Percentiles rank a stretch among this genome's conserved stretches.
These are phyloP conservation scores for Gibbula magus DNA, from an alignment of 2,888 invertebrate genomes.

Conservation along the genomic window DNA sequence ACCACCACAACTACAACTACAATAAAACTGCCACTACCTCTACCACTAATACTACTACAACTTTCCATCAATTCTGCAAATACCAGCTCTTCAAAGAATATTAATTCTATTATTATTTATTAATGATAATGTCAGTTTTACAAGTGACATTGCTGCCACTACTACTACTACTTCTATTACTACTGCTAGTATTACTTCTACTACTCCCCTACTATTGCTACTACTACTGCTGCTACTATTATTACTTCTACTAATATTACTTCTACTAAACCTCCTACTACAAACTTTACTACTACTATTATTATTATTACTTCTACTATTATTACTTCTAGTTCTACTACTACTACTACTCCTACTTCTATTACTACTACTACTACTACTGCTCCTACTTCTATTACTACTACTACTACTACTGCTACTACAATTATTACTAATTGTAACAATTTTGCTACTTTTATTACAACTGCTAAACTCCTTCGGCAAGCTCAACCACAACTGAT, in stretches of 20 bases:
- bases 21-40: neutral
- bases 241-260: constrained; percentile 12
- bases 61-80: neutral
- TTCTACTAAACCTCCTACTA: neutral
- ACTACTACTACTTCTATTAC: neutral
- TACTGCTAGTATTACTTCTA: neutral
- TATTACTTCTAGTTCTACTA: neutral
- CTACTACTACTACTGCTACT: neutral
- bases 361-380: constrained; percentile 22
- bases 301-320: constrained; percentile 1
- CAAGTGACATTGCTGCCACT: too few relatives aligned
- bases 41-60: neutral
- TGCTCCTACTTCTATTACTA: constrained; percentile 16
- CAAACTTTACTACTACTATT: neutral
- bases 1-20: too few relatives aligned
- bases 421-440: neutral
- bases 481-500: too few relatives aligned
- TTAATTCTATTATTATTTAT: too few relatives aligned
- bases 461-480: constrained; percentile 1
- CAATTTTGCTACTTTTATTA: constrained; percentile 3
- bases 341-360: constrained; percentile 7
- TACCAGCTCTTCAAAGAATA: too few relatives aligned
- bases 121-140: too few relatives aligned
- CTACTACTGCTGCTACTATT: constrained; percentile 22
- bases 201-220: constrained; percentile 14